Conservation (phyloP, 2,797 vertebrate genomes). For the Esox lucius region DNA sequence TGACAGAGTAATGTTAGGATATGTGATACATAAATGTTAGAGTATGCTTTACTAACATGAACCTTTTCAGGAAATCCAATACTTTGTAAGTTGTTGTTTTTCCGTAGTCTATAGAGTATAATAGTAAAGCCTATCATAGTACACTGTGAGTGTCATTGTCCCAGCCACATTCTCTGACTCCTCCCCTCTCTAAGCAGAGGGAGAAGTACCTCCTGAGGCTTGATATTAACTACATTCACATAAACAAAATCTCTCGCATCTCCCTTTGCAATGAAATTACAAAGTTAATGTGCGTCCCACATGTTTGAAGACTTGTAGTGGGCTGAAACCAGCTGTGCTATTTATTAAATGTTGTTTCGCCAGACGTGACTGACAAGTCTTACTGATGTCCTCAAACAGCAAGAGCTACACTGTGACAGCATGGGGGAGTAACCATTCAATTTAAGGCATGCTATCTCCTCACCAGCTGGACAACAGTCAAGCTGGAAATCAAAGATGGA, state of each 20-base stretch:
- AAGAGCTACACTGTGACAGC: slow-evolving; percentile 17
- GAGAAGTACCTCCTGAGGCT: slow-evolving; percentile 6
- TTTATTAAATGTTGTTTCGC: slow-evolving; percentile 34
- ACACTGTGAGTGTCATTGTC: not conserved
- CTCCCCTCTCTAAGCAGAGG: not conserved
- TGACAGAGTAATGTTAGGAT: not conserved
- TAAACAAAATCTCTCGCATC: slow-evolving; percentile 1
- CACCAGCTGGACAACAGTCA: slow-evolving; percentile 16
- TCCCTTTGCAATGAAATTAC: not conserved
- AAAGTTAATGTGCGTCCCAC: slow-evolving; percentile 27
- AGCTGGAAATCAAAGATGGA: slow-evolving; percentile 15
- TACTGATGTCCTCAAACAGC: slow-evolving; percentile 17
- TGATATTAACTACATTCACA: slow-evolving; percentile 8
- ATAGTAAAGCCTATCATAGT: not conserved
- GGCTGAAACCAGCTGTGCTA: slow-evolving; percentile 25
- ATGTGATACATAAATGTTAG: not conserved
- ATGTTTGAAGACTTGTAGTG: slow-evolving; percentile 15
- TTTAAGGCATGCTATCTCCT: not conserved
- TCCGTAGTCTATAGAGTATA: too few species aligned
- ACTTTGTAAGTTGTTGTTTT: not conserved
- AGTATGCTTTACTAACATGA: not conserved
- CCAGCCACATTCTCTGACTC: not conserved
- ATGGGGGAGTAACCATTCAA: slow-evolving; percentile 21
- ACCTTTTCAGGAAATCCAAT: not conserved
- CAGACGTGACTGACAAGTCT: slow-evolving; percentile 6